phyloP scores from a whole-genome alignment of 2,113 vertebrate genomes.

The Excalfactoria chinensis region DNA sequence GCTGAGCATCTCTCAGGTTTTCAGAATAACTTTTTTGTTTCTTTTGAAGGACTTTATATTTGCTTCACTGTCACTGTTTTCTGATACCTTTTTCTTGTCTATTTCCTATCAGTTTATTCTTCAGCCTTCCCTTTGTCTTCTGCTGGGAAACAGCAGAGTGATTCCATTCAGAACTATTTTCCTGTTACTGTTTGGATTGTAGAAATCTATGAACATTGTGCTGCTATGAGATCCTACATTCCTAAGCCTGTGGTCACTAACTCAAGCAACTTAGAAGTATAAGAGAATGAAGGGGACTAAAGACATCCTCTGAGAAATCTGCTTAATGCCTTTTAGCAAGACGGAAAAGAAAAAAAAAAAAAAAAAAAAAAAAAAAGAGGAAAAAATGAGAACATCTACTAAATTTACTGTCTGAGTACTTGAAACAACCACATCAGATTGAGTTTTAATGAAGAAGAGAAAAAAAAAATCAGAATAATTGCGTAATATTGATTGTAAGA shows the following conservation, averaged over 20 bases:
- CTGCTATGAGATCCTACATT: neutral
- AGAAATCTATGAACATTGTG: neutral
- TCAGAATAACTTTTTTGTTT: neutral
- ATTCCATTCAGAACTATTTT: neutral
- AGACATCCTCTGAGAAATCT: neutral
- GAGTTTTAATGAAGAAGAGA: neutral
- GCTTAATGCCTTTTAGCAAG: neutral
- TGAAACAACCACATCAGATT: neutral
- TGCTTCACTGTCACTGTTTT: neutral
- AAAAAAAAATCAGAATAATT: neutral
- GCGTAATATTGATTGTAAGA: neutral
- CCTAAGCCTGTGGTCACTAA: neutral
- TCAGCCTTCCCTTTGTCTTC: neutral
- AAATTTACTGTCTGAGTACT: neutral
- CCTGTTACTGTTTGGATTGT: neutral
- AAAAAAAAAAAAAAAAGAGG: neutral
- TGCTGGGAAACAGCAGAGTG: neutral
- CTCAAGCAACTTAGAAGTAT: neutral
- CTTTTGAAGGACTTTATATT: neutral
- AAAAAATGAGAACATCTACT: neutral
- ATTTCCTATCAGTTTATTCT: neutral
- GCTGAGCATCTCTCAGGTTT: neutral
- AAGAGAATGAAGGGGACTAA: neutral
- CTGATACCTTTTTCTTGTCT: neutral
- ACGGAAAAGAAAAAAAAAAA: too few species aligned